phyloP scores from a whole-genome alignment of 2,797 vertebrate species.

The Cyprinella venusta region DNA sequence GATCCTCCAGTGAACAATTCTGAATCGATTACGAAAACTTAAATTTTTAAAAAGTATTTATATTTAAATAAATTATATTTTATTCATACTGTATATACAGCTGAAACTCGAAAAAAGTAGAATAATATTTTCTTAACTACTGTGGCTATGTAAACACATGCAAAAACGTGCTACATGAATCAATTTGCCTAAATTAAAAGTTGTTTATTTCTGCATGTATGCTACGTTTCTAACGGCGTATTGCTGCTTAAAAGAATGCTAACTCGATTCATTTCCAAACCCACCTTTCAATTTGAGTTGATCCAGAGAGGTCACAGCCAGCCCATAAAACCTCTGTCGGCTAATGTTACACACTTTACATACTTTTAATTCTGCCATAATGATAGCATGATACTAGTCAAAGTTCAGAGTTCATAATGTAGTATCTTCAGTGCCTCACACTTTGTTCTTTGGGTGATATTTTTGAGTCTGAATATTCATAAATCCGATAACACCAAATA shows the following conservation, averaged over 20 bases:
- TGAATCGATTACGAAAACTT: no score
- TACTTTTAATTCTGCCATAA: constrained; percentile 72
- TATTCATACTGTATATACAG: no score
- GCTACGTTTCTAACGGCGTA: not conserved
- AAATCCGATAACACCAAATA: not conserved
- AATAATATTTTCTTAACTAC: no score
- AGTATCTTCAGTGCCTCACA: not conserved
- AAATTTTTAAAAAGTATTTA: not conserved
- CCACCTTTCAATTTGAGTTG: constrained; percentile 78
- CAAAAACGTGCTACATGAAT: not conserved
- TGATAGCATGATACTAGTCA: constrained; percentile 11
- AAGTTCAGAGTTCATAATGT: not conserved
- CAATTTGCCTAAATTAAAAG: not conserved
- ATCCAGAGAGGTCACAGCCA: constrained; percentile 70
- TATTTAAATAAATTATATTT: not conserved
- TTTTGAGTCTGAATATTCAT: not conserved
- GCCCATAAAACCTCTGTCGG: constrained; percentile 72
- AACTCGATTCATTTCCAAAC: constrained; percentile 19
- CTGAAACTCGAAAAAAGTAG: no score
- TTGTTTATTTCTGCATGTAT: not conserved
- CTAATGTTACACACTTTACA: constrained; percentile 77
- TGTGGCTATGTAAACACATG: not conserved
- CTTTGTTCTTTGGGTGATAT: not conserved
- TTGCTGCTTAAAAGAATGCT: not conserved
- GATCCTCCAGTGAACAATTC: no score